phyloP scores from a whole-genome alignment of 2,888 invertebrate species.

The Drosophila suboccidentalis region DNA sequence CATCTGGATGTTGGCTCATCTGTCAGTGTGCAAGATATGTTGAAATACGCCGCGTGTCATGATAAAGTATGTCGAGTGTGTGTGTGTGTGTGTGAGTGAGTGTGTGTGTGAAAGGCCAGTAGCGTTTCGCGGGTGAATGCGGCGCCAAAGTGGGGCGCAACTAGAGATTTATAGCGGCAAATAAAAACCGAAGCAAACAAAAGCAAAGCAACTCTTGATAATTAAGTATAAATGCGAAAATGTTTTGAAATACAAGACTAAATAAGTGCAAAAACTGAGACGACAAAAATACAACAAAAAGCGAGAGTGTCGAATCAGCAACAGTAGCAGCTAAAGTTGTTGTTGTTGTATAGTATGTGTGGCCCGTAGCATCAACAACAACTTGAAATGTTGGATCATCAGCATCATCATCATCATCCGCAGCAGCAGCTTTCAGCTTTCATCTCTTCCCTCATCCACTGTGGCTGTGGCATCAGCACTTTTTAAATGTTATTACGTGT shows the following conservation, averaged over 20 bases:
- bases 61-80: constrained; percentile 70
- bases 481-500: constrained; percentile 74
- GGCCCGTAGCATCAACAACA: constrained; percentile 35
- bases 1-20: constrained; percentile 73
- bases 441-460: constrained; percentile 6
- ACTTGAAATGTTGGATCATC: constrained; percentile 49
- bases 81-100: constrained; percentile 29
- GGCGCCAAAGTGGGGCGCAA: constrained; percentile 22
- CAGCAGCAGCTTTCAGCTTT: constrained; percentile 10
- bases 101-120: constrained; percentile 11
- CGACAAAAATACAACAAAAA: constrained; percentile 45
- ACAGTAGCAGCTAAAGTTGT: constrained; percentile 29
- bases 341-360: constrained; percentile 28
- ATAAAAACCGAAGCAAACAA: constrained; percentile 23
- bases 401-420: constrained; percentile 22
- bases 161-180: constrained; percentile 65
- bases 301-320: constrained; percentile 71
- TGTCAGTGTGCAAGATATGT: constrained; percentile 81
- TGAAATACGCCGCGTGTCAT: constrained; percentile 80
- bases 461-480: constrained; percentile 57
- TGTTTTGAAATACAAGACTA: constrained; percentile 51
- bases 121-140: constrained; percentile 27
- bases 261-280: constrained; percentile 25
- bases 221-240: constrained; percentile 81
- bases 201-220: constrained; percentile 61